Percentiles rank a stretch among this genome's conserved stretches.
These are phyloP conservation scores for Stegostoma tigrinum DNA, from an alignment of 2,113 vertebrate species.

Conservation along the genomic window DNA sequence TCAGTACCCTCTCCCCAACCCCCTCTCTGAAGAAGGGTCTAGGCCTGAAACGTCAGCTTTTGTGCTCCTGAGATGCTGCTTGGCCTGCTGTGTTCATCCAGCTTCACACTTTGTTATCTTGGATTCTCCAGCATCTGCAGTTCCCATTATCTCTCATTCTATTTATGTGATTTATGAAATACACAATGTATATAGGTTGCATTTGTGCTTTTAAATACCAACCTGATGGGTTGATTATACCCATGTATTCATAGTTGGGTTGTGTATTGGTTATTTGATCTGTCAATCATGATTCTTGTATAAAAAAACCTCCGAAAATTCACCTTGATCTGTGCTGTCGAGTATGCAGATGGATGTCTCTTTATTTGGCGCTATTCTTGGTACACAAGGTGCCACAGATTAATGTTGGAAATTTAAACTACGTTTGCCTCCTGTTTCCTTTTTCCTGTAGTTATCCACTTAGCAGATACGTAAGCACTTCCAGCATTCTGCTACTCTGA, in stretches of 20 bases:
- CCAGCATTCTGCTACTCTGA: neutral
- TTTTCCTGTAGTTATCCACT: too few relatives aligned
- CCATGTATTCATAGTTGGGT: neutral
- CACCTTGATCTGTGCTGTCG: neutral
- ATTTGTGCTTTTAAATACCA: neutral
- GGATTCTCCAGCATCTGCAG: too few relatives aligned
- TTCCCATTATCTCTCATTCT: too few relatives aligned
- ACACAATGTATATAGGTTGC: neutral
- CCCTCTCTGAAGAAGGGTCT: too few relatives aligned
- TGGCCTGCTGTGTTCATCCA: too few relatives aligned
- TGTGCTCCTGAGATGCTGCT: too few relatives aligned
- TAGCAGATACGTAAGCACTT: neutral
- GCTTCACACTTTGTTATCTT: too few relatives aligned
- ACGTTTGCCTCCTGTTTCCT: neutral
- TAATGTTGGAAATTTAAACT: neutral
- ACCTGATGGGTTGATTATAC: neutral
- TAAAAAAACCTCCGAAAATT: neutral
- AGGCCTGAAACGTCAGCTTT: too few relatives aligned
- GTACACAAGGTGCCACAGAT: neutral
- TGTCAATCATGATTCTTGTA: neutral
- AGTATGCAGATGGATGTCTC: neutral
- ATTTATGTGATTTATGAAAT: neutral
- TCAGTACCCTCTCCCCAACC: too few relatives aligned
- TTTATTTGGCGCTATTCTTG: neutral
- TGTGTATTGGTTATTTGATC: neutral